A percentile compares a stretch with the other conserved stretches of the same genome.
Evolutionary conservation across 2,888 invertebrate genomes (phyloP).

Genomic region (Mythimna lalbum): DNA sequence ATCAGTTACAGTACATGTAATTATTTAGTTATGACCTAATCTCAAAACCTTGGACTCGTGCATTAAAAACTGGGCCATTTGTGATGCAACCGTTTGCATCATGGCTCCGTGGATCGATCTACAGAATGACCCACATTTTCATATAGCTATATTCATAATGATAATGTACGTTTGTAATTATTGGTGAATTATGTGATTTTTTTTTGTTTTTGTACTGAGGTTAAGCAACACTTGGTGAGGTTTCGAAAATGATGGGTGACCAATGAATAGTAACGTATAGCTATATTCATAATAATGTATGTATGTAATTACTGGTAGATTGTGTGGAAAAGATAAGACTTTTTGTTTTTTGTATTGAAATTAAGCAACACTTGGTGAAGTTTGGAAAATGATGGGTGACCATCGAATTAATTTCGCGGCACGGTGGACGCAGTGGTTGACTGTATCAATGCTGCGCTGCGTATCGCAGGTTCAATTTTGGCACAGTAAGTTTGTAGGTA

Average conservation of each 20-base stretch:
- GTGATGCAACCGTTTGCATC: constrained; percentile 68
- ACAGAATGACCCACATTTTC: constrained; percentile 61
- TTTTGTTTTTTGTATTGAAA: background rate
- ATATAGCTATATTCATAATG: constrained; percentile 27
- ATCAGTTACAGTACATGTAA: constrained; percentile 60
- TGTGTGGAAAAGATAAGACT: background rate
- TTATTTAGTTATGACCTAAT: constrained; percentile 73
- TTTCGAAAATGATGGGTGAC: constrained; percentile 24
- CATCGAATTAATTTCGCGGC: too few relatives aligned
- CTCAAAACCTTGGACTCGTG: constrained; percentile 75
- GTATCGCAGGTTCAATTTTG: too few relatives aligned
- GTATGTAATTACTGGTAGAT: background rate
- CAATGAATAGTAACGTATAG: background rate
- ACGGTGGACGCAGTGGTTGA: too few relatives aligned
- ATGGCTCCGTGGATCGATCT: constrained; percentile 51
- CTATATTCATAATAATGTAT: constrained; percentile 25
- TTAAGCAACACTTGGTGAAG: background rate
- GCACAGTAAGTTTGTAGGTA: too few relatives aligned
- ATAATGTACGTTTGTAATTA: constrained; percentile 4
- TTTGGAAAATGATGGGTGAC: constrained; percentile 22
- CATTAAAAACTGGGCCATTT: constrained; percentile 67
- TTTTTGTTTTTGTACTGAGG: background rate
- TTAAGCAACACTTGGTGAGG: constrained; percentile 1
- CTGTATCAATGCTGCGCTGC: too few relatives aligned
- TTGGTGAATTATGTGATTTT: background rate